Evolutionary conservation across 2,797 vertebrate genomes (phyloP).

Genomic region (Sylvilagus floridanus): DNA sequence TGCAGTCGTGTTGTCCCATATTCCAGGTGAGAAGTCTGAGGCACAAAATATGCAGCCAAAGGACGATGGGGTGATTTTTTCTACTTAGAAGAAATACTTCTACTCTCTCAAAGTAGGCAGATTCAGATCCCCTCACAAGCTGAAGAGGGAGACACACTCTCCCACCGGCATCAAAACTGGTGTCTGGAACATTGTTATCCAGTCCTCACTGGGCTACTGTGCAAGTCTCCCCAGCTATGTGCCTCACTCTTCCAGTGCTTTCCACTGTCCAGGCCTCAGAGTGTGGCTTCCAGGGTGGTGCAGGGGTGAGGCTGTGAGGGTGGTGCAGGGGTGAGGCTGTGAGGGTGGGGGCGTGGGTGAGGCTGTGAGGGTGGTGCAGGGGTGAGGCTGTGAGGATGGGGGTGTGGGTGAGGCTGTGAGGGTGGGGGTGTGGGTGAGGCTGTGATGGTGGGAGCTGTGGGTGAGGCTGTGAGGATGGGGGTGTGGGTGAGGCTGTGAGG

Average conservation of each 20-base stretch:
- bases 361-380: too few relatives aligned
- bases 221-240: neutral
- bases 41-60: neutral
- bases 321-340: too few relatives aligned
- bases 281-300: neutral
- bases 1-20: neutral
- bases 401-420: too few relatives aligned
- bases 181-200: neutral
- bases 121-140: neutral
- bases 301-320: too few relatives aligned
- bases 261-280: neutral
- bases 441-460: too few relatives aligned
- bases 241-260: neutral
- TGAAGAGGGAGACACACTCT: neutral
- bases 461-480: too few relatives aligned
- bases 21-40: neutral
- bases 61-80: neutral
- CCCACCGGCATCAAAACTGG: neutral
- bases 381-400: too few relatives aligned
- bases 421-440: too few relatives aligned
- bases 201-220: neutral
- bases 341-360: too few relatives aligned
- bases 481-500: too few relatives aligned
- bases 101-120: neutral
- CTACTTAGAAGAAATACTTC: neutral